A percentile compares a stretch with the other conserved stretches of the same genome.
Conservation (phyloP, 2,113 vertebrate species). For the Lepus americanus region DNA sequence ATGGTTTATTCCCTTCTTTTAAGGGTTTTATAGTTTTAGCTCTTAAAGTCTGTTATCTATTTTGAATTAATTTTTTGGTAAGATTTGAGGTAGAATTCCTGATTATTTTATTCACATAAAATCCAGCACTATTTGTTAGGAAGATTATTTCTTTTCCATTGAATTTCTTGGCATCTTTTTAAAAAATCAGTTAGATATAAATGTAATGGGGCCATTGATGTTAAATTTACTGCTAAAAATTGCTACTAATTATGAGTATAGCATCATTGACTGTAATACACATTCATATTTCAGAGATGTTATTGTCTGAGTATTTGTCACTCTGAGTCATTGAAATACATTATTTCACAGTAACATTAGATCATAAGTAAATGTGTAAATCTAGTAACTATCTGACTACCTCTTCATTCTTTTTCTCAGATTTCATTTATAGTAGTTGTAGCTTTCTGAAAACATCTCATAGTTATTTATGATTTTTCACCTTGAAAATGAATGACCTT, state of each 20-base stretch:
- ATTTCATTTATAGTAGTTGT: neutral
- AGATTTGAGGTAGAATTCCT: neutral
- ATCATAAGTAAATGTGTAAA: neutral
- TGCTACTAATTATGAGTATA: neutral
- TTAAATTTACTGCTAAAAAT: conserved; percentile 23
- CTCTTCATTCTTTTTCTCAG: neutral
- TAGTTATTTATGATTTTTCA: conserved; percentile 13
- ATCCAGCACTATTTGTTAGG: neutral
- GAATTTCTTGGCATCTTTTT: neutral
- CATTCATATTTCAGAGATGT: conserved; percentile 25
- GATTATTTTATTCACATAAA: neutral
- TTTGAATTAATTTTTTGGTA: neutral
- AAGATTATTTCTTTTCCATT: neutral
- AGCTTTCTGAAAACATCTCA: neutral
- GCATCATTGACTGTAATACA: neutral
- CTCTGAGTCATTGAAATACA: neutral
- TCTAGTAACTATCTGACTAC: neutral
- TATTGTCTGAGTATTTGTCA: conserved; percentile 12
- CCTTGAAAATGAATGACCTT: neutral
- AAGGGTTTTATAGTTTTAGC: neutral
- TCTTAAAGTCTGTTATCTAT: neutral
- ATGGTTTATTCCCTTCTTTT: neutral
- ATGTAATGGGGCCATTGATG: neutral
- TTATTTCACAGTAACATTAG: neutral
- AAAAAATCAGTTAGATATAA: neutral